Evolutionary conservation across 64 coral and sea anemone genomes (phyloP).

Genomic region (Montipora foliosa): DNA sequence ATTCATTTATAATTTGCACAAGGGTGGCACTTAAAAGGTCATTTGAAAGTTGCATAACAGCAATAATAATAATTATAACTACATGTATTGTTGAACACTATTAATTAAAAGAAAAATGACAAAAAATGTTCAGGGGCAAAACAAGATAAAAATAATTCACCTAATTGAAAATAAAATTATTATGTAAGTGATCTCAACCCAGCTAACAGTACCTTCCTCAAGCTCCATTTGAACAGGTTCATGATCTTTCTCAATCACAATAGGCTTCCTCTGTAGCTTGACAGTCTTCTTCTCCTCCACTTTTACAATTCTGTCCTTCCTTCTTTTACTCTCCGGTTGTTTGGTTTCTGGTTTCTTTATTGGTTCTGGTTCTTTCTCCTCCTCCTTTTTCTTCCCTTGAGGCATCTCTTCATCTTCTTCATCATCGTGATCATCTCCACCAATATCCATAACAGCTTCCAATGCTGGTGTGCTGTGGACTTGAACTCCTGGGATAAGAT

Average conservation of each 20-base stretch:
- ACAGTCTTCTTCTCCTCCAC: conserved; percentile 93
- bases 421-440: conserved; percentile 84
- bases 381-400: background rate
- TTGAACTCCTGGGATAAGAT: conserved; percentile 94
- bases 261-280: conserved; percentile 65
- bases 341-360: conserved; percentile 57
- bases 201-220: conserved; percentile 60
- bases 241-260: conserved; percentile 37
- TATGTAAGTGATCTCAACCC: no score
- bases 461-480: conserved; percentile 90
- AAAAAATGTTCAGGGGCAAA: no score
- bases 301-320: conserved; percentile 89
- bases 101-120: background rate
- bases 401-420: conserved; percentile 55
- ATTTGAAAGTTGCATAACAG: conserved; percentile 17
- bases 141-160: no score
- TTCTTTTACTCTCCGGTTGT: conserved; percentile 50
- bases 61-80: background rate
- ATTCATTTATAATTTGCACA: background rate
- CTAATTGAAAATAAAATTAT: background rate
- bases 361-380: conserved; percentile 34
- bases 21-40: background rate
- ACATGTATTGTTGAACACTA: no score
- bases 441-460: conserved; percentile 97
- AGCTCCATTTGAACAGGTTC: conserved; percentile 78